Base-by-base conservation (phyloP, 2,113 vertebrate genomes). In the Lipotes vexillifer region DNA sequence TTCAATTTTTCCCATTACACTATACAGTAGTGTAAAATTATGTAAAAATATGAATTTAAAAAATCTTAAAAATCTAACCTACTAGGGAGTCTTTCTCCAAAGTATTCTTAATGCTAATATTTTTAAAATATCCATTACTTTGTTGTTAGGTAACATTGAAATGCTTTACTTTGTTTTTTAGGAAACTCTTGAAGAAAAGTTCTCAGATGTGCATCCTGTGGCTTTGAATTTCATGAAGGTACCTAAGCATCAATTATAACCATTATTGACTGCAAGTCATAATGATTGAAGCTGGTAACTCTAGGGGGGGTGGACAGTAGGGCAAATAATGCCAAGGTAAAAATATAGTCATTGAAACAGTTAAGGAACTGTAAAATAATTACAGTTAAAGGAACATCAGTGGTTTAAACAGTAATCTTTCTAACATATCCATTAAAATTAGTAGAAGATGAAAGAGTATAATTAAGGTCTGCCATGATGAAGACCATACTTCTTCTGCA, bases 141-240 rank as follows among this genome's bases (percentile, higher is more conserved):
- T 68, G 3, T 69, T 71, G 14, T 81, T 71, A 77, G 21, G 1
- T 80, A 69, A 84, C 29, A 55, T 41, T 94, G 21, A 97, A 74
- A 44, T 46, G 75, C 69, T 93, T 95, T 86, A 87, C 33, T 88
- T 75, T 93, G 66, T 93, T 86, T 94, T 94, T n/a, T 69, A 99
- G 99, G 99, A 99, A 96, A 97, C 99, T 88, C 96, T 99, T 85
- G 99, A 99, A 94, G 98, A 99, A 97, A 99, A 99, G 96, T 99
- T 99, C 98, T 99, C 99, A 46, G 98, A 98, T 94, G 85, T 98
- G 65, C 98, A 98, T 25, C 98, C 98, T 49, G 96, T 98, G 95
- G 98, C 99, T 78, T 97, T 99, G 98, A 98, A 98, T 90, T 98
- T 99, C 84, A 99, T 99, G 99, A 99, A 99, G 99, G 99, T 99